Percentiles rank a stretch among this genome's conserved stretches.
phyloP scores from a whole-genome alignment of 2,888 invertebrate species.

The Crocallis elinguaria region DNA sequence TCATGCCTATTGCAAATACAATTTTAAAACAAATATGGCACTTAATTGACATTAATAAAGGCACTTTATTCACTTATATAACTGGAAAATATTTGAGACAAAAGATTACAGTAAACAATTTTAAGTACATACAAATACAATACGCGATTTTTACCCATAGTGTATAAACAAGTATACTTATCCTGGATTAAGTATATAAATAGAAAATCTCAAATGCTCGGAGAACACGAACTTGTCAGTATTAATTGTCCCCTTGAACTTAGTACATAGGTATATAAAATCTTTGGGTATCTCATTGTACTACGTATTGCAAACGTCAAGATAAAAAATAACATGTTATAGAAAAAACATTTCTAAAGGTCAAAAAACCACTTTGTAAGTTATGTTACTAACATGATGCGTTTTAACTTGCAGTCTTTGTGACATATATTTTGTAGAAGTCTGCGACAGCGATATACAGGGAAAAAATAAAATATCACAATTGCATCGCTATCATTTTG shows the following conservation, averaged over 20 bases:
- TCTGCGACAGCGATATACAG: not conserved
- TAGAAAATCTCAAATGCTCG: not conserved
- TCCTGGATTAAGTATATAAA: not conserved
- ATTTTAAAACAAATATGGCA: constrained; percentile 22
- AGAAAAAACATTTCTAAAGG: too few species aligned
- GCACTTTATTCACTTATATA: constrained; percentile 17
- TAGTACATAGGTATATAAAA: not conserved
- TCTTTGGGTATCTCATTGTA: not conserved
- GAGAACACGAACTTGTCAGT: not conserved
- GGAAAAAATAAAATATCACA: not conserved
- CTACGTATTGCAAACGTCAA: not conserved
- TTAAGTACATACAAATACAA: not conserved
- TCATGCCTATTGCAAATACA: not conserved
- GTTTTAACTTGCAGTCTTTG: not conserved
- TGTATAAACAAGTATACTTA: not conserved
- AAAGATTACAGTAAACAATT: constrained; percentile 13
- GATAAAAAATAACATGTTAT: not conserved
- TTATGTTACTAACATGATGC: too few species aligned
- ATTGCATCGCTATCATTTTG: not conserved
- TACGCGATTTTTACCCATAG: not conserved
- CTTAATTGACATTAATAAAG: constrained; percentile 21
- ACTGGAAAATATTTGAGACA: constrained; percentile 13
- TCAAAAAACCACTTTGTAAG: too few species aligned
- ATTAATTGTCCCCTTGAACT: too few species aligned
- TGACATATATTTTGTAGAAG: not conserved